Evolutionary conservation across 2,797 vertebrate genomes (phyloP), one percentile per base, ranked within the genome.

Genomic region (Threskiornis aethiopicus): DNA sequence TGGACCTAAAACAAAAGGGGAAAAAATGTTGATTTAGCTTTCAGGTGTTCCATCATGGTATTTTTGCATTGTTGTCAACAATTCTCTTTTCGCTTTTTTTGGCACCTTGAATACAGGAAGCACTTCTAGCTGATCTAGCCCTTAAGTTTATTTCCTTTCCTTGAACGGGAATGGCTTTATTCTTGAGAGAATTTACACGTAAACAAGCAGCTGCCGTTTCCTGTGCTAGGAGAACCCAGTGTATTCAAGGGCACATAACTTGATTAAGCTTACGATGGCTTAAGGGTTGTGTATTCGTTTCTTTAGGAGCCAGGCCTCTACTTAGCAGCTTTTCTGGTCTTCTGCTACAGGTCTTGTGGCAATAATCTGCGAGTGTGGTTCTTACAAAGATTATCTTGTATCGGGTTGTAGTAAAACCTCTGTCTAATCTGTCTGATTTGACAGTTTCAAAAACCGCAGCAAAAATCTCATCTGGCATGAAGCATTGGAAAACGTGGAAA

Each of bases 171-270:
- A n/a, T 58, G 46, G 31, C 55, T 65, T 58, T 91, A 51, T 51
- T 87, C 59, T 79, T 90, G 42, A 61, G 51, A 90, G 46, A 89
- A 18, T 37, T 93, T 13, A 62, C 59, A 79, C 18, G 28, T 80
- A 95, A 82, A 61, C 84, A 95, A 96, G 96, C 85, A 44, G 69
- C 37, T 70, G 75, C 71, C 37, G 49, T 62, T 97, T 96, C 89
- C 78, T 87, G 52, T 62, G 90, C 62, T 66, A 58, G 83, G 62
- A 89, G 39, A 79, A 76, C 70, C 16, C 62, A 37, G 18, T n/a
- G 51, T 80, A 44, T 89, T 96, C 79, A 90, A 81, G 88, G 87
- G 37, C 61, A 71, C 11, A 4, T 24, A 83, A 61, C 26, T 49
- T 55, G 29, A 67, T 77, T 26, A 61, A 65, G 49, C 6, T 89